Base-by-base conservation (phyloP, 2,888 invertebrate species). In the Stenchaetothrips biformis region DNA sequence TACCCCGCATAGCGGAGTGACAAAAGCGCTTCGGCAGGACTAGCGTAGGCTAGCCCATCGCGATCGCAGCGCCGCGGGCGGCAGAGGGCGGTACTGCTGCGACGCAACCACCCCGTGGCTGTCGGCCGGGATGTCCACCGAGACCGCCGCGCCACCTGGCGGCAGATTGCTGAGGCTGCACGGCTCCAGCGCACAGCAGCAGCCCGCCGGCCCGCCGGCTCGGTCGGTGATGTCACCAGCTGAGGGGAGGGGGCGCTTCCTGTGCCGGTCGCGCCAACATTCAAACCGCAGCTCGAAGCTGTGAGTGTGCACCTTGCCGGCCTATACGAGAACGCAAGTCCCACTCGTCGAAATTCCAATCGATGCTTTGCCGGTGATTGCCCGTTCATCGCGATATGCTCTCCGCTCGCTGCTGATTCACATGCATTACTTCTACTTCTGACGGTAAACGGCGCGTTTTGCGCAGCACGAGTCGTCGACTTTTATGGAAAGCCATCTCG, bases 121-220 rank as follows among this genome's bases (percentile, higher is more conserved):
- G n/a, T n/a, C 4, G 37, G 37, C 37, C 37, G 37, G 37, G 37
- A 37, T 37, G 37, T 25, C 67, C 53, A 3, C 53, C 13, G 67
- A 25, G 67, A 21, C 67, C 67, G 67, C 0, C 67, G 67, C 67
- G 67, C 67, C 67, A 74, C 67, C 67, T 74, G 25, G 67, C 67
- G 67, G 67, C 67, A 6, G 25, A 6, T 4, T 7, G 21, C 67
- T 25, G 21, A 74, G 25, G 21, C 25, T 25, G 0, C 67, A 0
- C 67, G 53, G 18, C 53, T 53, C 53, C 53, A 53, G 53, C 53
- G 67, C 67, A 11, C 21, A 21, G 67, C 21, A 25, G 25, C 7
- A 0, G 67, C 11, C n/a, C n/a, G n/a, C n/a, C 53, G 53, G 13
- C 67, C 25, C 67, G 67, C 25, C 67, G 67, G 67, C 67, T 74